A percentile compares a stretch with the other conserved stretches of the same genome.
Evolutionary conservation across 2,797 vertebrate genomes (phyloP).

Genomic region (Megalops cyprinoides): DNA sequence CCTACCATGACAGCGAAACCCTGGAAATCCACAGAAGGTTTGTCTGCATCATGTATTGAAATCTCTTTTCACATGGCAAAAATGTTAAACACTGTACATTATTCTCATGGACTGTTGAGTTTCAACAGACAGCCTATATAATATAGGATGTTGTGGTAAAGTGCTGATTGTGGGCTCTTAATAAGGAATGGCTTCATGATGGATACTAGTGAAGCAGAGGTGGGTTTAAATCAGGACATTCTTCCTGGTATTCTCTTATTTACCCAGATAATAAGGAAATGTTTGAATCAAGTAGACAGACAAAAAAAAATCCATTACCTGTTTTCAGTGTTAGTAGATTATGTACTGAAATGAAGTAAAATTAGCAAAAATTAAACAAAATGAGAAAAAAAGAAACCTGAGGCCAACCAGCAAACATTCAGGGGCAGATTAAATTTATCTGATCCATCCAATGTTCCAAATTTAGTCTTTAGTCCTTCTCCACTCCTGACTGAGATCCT

Average conservation of each 20-base stretch:
- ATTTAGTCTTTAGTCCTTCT: not conserved
- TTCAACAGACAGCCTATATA: too few relatives aligned
- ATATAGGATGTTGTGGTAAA: too few relatives aligned
- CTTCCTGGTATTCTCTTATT: not conserved
- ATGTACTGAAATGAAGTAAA: not conserved
- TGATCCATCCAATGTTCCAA: not conserved
- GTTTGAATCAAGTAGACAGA: not conserved
- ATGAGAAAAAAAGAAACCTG: not conserved
- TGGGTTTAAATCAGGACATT: not conserved
- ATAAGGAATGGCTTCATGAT: not conserved
- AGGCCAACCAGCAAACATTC: too few relatives aligned
- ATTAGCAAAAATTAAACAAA: not conserved
- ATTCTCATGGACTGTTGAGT: too few relatives aligned
- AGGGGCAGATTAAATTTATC: too few relatives aligned
- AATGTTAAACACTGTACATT: not conserved
- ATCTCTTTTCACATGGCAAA: not conserved
- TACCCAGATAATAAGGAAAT: not conserved
- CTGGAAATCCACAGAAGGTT: slow-evolving; percentile 79
- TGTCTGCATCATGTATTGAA: slow-evolving; percentile 21
- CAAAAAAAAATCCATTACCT: not conserved
- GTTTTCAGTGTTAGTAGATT: not conserved
- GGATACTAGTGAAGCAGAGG: not conserved
- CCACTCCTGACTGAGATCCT: not conserved
- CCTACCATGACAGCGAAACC: slow-evolving; percentile 79
- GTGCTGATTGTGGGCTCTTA: not conserved